Evolutionary conservation across 2,888 invertebrate species (phyloP).

Genomic region (Eilema caniola): DNA sequence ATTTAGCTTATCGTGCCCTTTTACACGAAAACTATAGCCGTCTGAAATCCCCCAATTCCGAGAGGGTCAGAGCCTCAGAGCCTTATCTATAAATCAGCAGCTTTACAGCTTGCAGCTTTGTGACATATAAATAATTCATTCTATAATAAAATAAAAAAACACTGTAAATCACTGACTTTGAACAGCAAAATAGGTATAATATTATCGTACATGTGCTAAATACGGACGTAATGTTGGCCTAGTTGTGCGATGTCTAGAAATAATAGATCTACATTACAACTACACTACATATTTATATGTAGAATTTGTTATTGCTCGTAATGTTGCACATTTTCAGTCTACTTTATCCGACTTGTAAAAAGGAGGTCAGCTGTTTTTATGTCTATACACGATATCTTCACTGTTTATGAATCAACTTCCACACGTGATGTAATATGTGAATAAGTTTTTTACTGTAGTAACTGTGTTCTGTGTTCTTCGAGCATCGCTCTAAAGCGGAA

Average conservation of each 20-base stretch:
- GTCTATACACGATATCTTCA: background rate
- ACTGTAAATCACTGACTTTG: background rate
- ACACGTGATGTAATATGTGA: background rate
- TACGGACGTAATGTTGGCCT: background rate
- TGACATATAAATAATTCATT: background rate
- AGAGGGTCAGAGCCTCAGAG: background rate
- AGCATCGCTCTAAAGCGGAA: background rate
- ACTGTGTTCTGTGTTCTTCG: background rate
- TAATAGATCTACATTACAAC: background rate
- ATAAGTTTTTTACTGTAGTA: background rate
- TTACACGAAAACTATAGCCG: background rate
- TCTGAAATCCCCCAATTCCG: background rate
- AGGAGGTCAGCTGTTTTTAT: slow-evolving; percentile 1
- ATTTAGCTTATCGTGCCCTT: background rate
- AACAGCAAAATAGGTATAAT: background rate
- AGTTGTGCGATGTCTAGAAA: background rate
- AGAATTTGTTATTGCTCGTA: background rate
- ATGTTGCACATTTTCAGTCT: background rate
- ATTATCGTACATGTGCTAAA: background rate
- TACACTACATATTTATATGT: background rate
- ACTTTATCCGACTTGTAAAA: background rate
- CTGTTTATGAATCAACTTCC: background rate
- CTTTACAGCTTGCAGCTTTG: background rate
- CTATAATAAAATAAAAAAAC: background rate
- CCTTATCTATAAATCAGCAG: background rate